Percentiles rank a stretch among this genome's conserved stretches.
Evolutionary conservation across 2,888 invertebrate species (phyloP).

Genomic region (Rhimphoctona megacephalus): DNA sequence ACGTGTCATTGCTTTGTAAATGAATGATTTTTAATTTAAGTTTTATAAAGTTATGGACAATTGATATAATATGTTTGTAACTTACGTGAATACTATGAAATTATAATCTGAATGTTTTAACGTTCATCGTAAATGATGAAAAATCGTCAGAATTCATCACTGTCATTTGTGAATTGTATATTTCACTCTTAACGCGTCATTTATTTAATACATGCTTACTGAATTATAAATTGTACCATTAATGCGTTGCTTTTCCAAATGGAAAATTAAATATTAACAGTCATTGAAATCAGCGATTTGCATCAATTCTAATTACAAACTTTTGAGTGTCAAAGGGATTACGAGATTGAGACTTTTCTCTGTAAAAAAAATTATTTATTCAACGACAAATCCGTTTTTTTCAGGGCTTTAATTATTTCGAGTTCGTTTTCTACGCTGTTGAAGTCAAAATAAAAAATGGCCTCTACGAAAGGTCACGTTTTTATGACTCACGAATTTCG

Average conservation of each 20-base stretch:
- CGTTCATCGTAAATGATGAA: too few relatives aligned
- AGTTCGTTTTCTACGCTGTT: background rate
- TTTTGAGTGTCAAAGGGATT: background rate
- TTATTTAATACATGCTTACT: background rate
- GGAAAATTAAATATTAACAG: background rate
- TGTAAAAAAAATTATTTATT: background rate
- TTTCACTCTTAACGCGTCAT: background rate
- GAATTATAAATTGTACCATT: background rate
- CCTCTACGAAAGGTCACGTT: background rate
- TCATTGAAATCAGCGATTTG: background rate
- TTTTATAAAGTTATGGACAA: too few relatives aligned
- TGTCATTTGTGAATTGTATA: background rate
- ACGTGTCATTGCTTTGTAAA: too few relatives aligned
- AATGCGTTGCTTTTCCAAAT: background rate
- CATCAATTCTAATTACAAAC: background rate
- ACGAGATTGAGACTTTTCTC: background rate
- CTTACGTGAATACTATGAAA: too few relatives aligned
- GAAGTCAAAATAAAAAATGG: background rate
- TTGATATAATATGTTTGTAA: too few relatives aligned
- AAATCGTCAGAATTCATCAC: too few relatives aligned
- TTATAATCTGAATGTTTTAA: too few relatives aligned
- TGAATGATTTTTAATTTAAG: too few relatives aligned
- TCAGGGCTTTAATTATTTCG: background rate
- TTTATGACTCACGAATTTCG: conserved; percentile 58
- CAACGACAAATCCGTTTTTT: background rate